Percentiles rank a stretch among this genome's conserved stretches.
Conservation (phyloP, 2,888 invertebrate genomes). For the Tanytarsus gracilentus region DNA sequence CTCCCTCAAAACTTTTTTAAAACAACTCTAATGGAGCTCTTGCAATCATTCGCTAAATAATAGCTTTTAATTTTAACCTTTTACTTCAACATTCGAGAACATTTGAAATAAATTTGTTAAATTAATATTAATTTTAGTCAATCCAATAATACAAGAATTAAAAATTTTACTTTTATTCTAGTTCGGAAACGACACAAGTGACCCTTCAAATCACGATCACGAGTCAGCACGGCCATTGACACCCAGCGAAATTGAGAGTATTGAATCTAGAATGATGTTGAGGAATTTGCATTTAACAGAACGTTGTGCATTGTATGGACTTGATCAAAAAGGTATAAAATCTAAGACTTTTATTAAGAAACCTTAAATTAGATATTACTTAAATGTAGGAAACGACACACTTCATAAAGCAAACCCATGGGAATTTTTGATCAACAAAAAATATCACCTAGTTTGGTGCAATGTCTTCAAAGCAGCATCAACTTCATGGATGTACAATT, state of each 20-base stretch:
- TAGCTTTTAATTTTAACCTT: too few species aligned
- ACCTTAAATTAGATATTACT: not conserved
- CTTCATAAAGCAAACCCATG: constrained; percentile 64
- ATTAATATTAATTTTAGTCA: not conserved
- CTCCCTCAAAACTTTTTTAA: not conserved
- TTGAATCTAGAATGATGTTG: constrained; percentile 42
- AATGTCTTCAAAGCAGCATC: constrained; percentile 77
- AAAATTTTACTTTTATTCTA: constrained; percentile 2
- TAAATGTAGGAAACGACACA: constrained; percentile 39
- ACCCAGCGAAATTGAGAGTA: constrained; percentile 40
- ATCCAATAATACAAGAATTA: not conserved
- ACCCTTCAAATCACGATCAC: not conserved
- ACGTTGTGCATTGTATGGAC: constrained; percentile 41
- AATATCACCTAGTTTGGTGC: constrained; percentile 76
- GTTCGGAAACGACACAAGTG: constrained; percentile 23
- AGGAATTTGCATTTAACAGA: constrained; percentile 40
- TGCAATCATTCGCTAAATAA: too few species aligned
- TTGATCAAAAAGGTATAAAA: constrained; percentile 39
- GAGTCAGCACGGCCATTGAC: constrained; percentile 34
- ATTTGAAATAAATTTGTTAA: not conserved
- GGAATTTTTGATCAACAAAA: constrained; percentile 74
- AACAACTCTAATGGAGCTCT: too few species aligned
- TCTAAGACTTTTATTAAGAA: not conserved
- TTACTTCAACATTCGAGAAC: too few species aligned
- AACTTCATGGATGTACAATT: constrained; percentile 90